Percentiles rank a stretch among this genome's conserved stretches.
phyloP scores from a whole-genome alignment of 53 echinoderm and acorn worm genomes.

The Apostichopus leukothele region DNA sequence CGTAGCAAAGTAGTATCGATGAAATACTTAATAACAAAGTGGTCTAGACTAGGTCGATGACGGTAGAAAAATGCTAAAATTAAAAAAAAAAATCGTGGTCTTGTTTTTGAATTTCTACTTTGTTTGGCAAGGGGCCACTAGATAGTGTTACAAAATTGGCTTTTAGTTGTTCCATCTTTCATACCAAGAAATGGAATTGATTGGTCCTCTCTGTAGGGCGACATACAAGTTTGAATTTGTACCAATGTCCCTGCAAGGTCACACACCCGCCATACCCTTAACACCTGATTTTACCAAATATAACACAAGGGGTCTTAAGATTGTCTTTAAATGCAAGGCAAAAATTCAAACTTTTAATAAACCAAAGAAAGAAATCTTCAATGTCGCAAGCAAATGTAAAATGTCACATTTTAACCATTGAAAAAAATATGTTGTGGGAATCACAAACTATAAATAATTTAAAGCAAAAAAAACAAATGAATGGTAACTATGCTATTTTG shows the following conservation, averaged over 20 bases:
- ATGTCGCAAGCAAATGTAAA: neutral
- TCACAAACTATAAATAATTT: neutral
- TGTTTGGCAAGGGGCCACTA: too few relatives aligned
- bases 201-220: too few relatives aligned
- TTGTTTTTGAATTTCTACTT: too few relatives aligned
- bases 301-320: slow-evolving; percentile 28
- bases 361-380: slow-evolving; percentile 15
- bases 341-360: neutral
- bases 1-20: too few relatives aligned
- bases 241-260: too few relatives aligned
- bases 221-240: neutral
- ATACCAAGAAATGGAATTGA: too few relatives aligned
- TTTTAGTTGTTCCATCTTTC: too few relatives aligned
- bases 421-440: neutral
- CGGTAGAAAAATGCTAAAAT: too few relatives aligned
- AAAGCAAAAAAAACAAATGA: neutral
- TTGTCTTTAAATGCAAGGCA: neutral
- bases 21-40: too few relatives aligned
- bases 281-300: neutral
- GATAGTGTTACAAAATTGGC: too few relatives aligned
- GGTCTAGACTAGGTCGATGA: too few relatives aligned
- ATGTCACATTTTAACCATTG: neutral
- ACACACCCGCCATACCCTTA: neutral
- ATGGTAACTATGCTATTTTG: slow-evolving; percentile 11
- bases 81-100: too few relatives aligned